These are phyloP conservation scores for Setipinna tenuifilis DNA, from an alignment of 2,797 vertebrate genomes.

Conservation along the genomic window DNA sequence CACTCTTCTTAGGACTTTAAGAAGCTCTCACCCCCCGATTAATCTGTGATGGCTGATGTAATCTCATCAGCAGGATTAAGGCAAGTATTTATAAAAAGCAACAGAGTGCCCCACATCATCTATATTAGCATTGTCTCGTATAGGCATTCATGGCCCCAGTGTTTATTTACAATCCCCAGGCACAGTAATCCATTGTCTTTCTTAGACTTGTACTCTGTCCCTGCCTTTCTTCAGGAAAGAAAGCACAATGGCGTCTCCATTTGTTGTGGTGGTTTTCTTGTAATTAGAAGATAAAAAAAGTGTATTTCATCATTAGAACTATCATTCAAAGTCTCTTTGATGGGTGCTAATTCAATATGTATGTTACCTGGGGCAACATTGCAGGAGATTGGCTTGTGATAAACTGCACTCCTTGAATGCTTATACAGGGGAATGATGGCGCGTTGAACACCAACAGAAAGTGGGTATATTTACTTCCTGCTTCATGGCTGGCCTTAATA, in stretches of 20 bases:
- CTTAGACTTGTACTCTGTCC: background rate
- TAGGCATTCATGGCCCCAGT: background rate
- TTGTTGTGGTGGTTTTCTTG: slow-evolving; percentile 54
- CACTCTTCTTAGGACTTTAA: background rate
- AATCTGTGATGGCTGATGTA: background rate
- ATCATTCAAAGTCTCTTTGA: slow-evolving; percentile 73
- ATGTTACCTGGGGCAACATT: slow-evolving; percentile 69
- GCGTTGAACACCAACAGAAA: slow-evolving; percentile 59
- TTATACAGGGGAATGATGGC: slow-evolving; percentile 53
- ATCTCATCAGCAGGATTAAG: background rate
- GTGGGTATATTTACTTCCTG: slow-evolving; percentile 68
- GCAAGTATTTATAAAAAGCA: background rate
- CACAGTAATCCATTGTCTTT: background rate
- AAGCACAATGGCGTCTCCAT: slow-evolving; percentile 5
- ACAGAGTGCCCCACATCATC: background rate
- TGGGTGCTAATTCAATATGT: slow-evolving; percentile 73
- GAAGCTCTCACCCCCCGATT: background rate
- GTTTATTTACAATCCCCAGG: background rate
- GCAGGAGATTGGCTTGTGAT: slow-evolving; percentile 71
- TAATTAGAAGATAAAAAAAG: slow-evolving; percentile 64
- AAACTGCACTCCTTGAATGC: slow-evolving; percentile 65
- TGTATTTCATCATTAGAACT: slow-evolving; percentile 68
- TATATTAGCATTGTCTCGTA: background rate
- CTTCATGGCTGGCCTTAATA: slow-evolving; percentile 52
- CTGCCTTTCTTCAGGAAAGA: background rate